Conservation (phyloP, 2,797 vertebrate genomes). For the Poeciliopsis presidionis region DNA sequence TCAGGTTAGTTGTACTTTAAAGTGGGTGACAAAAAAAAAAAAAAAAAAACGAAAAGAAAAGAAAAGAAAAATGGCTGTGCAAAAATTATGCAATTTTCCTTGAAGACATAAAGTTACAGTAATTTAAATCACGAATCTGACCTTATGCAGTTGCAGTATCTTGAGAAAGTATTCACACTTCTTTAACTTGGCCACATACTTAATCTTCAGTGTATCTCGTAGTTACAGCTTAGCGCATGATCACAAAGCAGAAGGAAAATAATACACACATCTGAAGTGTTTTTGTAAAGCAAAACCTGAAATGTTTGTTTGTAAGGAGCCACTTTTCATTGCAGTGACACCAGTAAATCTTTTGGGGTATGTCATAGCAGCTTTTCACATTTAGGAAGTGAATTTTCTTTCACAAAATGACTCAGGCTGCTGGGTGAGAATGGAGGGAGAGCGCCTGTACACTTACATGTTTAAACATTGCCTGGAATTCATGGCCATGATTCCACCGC, state of each 20-base stretch:
- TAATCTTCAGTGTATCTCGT: background rate
- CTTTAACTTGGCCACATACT: background rate
- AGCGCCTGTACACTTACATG: background rate
- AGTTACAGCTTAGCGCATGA: background rate
- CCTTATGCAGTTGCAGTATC: background rate
- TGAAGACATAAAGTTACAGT: background rate
- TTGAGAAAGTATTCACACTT: background rate
- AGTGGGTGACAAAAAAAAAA: constrained; percentile 15
- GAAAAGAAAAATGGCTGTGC: constrained; percentile 5
- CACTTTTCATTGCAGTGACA: background rate
- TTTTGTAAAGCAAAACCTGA: background rate
- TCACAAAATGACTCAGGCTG: background rate
- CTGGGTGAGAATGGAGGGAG: background rate
- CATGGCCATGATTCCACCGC: background rate
- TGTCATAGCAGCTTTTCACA: background rate
- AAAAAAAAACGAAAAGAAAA: no score
- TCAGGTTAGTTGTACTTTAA: constrained; percentile 19
- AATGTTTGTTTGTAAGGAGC: background rate
- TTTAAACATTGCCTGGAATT: background rate
- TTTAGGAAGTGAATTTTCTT: background rate
- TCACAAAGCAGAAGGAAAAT: background rate
- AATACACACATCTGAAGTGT: background rate
- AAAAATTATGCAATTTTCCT: constrained; percentile 13
- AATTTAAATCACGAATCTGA: background rate
- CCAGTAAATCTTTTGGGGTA: background rate